Conservation (phyloP, 2,888 invertebrate genomes). For the Phoronis australis region DNA sequence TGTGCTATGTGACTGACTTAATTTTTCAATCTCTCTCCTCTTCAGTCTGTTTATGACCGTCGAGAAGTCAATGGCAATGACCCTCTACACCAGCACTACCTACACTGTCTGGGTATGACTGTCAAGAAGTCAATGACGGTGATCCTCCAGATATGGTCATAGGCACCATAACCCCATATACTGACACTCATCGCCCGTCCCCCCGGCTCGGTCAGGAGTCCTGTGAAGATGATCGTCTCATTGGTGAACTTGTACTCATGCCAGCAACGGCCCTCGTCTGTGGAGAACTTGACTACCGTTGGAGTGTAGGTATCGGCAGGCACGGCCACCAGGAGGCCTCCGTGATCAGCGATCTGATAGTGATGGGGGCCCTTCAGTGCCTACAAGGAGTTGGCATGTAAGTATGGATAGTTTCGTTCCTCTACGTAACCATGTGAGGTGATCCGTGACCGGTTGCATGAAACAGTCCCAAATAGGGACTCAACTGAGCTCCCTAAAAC, state of each 20-base stretch:
- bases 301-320: conserved; percentile 21
- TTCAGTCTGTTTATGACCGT: no score
- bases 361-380: conserved; percentile 46
- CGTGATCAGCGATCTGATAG: conserved; percentile 48
- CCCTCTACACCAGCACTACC: no score
- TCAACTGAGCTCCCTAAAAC: no score
- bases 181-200: conserved; percentile 42
- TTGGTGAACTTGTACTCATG: conserved; percentile 42
- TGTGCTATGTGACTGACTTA: no score
- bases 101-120: conserved; percentile 37
- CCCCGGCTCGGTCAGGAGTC: conserved; percentile 47
- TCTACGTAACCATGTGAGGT: no score
- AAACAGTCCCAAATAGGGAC: no score
- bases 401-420: no score
- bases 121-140: conserved; percentile 42
- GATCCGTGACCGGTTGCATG: no score
- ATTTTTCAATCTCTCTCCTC: no score
- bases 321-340: conserved; percentile 47
- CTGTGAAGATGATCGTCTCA: conserved; percentile 20
- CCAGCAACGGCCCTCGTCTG: conserved; percentile 51
- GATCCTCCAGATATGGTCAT: conserved; percentile 33
- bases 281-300: conserved; percentile 42
- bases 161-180: conserved; percentile 43
- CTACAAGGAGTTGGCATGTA: no score
- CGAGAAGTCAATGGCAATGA: no score